Evolutionary conservation across 2,113 vertebrate species (phyloP).

Genomic region (Platysteira castanea): DNA sequence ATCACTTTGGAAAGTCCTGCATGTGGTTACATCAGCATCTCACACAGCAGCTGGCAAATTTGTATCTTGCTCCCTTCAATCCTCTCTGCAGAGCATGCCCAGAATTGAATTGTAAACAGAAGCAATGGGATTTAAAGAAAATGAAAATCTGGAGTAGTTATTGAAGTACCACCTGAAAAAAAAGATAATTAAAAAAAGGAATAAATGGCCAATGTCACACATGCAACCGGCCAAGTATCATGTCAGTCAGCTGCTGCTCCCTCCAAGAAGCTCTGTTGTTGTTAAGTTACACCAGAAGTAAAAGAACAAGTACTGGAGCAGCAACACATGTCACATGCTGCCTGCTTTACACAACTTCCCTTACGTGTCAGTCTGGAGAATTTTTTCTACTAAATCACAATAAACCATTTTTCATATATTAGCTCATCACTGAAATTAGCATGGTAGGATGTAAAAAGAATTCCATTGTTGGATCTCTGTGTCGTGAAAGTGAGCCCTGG

Average conservation of each 20-base stretch:
- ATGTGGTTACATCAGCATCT: not conserved
- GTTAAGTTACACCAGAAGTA: not conserved
- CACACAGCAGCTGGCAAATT: not conserved
- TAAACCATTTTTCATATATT: not conserved
- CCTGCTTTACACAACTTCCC: not conserved
- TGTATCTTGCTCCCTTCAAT: not conserved
- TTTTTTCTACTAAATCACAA: not conserved
- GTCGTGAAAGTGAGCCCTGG: not conserved
- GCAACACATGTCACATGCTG: fast-evolving
- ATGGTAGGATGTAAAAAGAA: not conserved
- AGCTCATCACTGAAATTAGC: not conserved
- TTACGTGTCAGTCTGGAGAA: not conserved
- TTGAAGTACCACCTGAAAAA: not conserved
- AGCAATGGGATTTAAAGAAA: not conserved
- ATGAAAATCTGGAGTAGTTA: not conserved
- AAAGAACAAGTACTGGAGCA: not conserved
- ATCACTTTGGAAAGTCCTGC: not conserved
- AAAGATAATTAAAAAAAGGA: not conserved
- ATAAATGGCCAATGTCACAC: not conserved
- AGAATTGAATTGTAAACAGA: not conserved
- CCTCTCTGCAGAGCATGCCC: not conserved
- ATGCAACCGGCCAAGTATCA: not conserved
- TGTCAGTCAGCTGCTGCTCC: not conserved
- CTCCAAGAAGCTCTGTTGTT: not conserved
- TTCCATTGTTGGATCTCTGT: not conserved